These are phyloP conservation scores for Zootermopsis nevadensis DNA, from an alignment of 2,888 invertebrate genomes.

Conservation along the genomic window DNA sequence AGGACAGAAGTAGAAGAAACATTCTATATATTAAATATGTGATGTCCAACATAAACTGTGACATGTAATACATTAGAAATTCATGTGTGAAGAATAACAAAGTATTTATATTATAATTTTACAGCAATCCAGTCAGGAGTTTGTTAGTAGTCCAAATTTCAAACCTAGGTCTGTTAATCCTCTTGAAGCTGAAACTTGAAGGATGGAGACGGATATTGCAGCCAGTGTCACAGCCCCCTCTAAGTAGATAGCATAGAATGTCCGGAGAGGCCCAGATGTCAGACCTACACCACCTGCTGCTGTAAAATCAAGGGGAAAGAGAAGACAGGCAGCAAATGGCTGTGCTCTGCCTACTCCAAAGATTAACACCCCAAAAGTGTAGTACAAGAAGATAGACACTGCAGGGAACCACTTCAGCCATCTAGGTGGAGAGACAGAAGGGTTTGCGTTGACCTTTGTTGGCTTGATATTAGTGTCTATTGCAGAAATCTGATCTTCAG, in stretches of 20 bases:
- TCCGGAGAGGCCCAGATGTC: constrained; percentile 69
- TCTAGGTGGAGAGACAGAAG: constrained; percentile 37
- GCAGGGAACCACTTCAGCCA: constrained; percentile 62
- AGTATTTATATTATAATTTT: background rate
- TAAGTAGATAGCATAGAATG: constrained; percentile 75
- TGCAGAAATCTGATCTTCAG: background rate
- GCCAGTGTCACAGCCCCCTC: constrained; percentile 75
- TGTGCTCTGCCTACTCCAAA: constrained; percentile 71
- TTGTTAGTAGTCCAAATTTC: constrained; percentile 66
- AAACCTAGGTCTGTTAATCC: constrained; percentile 68
- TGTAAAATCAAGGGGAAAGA: constrained; percentile 79
- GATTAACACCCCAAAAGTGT: constrained; percentile 68
- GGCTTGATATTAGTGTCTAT: background rate
- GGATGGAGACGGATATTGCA: constrained; percentile 69
- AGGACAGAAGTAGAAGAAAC: no score
- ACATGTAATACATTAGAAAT: background rate
- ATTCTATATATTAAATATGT: no score
- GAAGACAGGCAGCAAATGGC: constrained; percentile 66
- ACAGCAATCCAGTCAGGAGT: constrained; percentile 36
- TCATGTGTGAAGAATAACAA: background rate
- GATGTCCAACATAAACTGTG: no score
- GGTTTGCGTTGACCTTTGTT: background rate
- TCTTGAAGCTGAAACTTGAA: constrained; percentile 70
- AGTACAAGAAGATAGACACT: constrained; percentile 66
- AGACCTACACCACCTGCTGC: constrained; percentile 75